Conservation (phyloP, 1,140 invertebrate genomes). For the Amyelois transitella region DNA sequence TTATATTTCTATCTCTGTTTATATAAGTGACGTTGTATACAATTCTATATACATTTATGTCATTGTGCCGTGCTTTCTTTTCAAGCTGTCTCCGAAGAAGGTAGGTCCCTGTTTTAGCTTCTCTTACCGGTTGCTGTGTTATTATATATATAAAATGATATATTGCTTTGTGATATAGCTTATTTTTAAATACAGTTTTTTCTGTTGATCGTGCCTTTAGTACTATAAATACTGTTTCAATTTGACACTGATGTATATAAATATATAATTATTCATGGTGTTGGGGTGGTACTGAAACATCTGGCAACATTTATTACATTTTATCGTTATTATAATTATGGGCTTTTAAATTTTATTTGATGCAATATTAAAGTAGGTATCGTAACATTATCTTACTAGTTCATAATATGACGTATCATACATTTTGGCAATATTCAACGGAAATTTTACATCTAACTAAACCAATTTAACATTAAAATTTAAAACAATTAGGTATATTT, state of each 20-base stretch:
- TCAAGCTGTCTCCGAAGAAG: constrained; percentile 39
- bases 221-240: too few species aligned
- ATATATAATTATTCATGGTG: background rate
- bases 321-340: too few species aligned
- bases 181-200: constrained; percentile 8
- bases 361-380: background rate
- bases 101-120: constrained; percentile 34
- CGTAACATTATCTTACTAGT: background rate
- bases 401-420: background rate
- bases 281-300: background rate
- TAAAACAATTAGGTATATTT: background rate
- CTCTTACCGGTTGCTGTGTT: background rate
- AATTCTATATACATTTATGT: background rate
- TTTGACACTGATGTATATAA: background rate
- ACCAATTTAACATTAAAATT: background rate
- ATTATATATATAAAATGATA: background rate
- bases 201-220: background rate
- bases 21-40: constrained; percentile 6
- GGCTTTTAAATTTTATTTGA: background rate
- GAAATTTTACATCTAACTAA: background rate
- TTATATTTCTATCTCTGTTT: constrained; percentile 20
- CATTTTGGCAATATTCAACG: background rate
- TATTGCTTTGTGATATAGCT: constrained; percentile 25
- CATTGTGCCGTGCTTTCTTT: constrained; percentile 21
- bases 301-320: too few species aligned